Evolutionary conservation across 92 coral and sea anemone genomes (phyloP), one percentile per base, ranked within the genome.

Genomic region (Epizoanthus stellaris): DNA sequence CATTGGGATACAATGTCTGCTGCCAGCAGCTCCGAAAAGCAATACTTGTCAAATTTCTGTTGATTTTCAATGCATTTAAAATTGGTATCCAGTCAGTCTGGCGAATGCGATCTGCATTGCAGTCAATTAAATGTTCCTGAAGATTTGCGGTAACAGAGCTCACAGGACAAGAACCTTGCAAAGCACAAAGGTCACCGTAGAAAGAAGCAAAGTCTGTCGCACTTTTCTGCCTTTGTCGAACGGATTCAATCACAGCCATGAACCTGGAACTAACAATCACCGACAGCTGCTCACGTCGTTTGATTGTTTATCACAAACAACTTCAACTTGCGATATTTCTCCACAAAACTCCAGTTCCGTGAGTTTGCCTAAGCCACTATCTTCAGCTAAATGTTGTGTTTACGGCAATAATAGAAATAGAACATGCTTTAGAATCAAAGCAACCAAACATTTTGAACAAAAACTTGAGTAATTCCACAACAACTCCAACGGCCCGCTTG

Each of bases 1-100:
- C 95, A 54, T 90, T 90, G 3, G 98, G 98, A 42, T 85, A 95
- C 11, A 97, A 85, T 1, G 93, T 93, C 81, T 97, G 97, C 74
- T 97, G 98, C 99, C 99, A 97, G 71, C 85, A 97, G 73, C 99
- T 97, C 80, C 98, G 90, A 63, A 97, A 91, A 4, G 98, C 97
- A 42, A 97, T 82, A 64, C 86, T 77, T 49, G 86, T 95, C 67
- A 97, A 90, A 9, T 85, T 86, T 80, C 90, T 97, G 89, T 97
- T 97, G 38, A 97, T 97, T 86, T 76, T 93, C 60, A 95, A 65
- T 4, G 99, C 98, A 73, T 92, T 91, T 90, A 94, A 86, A 68
- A 97, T 95, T 0, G 99, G 99, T 19, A 81, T 90, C 99, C 99
- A 97, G 88, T 97, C 99, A 47, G 88, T 88, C 53, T 68, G 95